phyloP scores from a whole-genome alignment of 2,888 invertebrate species.

The Dione juno region DNA sequence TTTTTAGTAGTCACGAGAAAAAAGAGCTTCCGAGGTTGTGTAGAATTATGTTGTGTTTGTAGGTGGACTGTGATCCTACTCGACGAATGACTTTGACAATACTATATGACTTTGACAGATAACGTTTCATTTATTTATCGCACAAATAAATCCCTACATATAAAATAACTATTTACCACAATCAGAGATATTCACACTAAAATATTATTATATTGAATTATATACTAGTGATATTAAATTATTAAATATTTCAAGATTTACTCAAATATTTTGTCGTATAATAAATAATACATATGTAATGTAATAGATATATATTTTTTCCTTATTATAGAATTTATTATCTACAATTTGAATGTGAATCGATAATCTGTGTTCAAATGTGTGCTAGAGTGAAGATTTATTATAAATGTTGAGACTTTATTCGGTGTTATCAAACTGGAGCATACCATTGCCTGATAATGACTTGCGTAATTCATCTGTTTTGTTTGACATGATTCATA shows the following conservation, averaged over 20 bases:
- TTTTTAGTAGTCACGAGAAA: conserved; percentile 44
- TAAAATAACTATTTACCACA: conserved; percentile 47
- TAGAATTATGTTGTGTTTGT: conserved; percentile 64
- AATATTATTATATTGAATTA: conserved; percentile 52
- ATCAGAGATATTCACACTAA: conserved; percentile 61
- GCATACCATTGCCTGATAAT: conserved; percentile 40
- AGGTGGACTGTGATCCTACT: conserved; percentile 55
- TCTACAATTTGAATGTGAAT: conserved; percentile 75
- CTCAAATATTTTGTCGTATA: conserved; percentile 57
- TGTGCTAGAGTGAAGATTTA: conserved; percentile 66
- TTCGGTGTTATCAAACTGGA: conserved; percentile 44
- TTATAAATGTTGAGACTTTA: conserved; percentile 53
- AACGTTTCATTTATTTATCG: conserved; percentile 63
- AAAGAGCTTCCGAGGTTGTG: conserved; percentile 79
- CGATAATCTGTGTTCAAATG: conserved; percentile 74
- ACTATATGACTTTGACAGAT: conserved; percentile 75
- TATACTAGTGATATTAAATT: conserved; percentile 51
- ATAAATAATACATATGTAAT: conserved; percentile 48
- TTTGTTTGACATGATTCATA: conserved; percentile 39
- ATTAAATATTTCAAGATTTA: conserved; percentile 69
- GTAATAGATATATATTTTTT: conserved; percentile 71
- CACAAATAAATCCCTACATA: conserved; percentile 61
- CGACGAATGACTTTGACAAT: conserved; percentile 71
- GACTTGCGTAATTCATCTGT: conserved; percentile 32
- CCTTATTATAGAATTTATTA: conserved; percentile 69